Base-by-base conservation (phyloP, 1,140 invertebrate species). In the Drosophila sp. region DNA sequence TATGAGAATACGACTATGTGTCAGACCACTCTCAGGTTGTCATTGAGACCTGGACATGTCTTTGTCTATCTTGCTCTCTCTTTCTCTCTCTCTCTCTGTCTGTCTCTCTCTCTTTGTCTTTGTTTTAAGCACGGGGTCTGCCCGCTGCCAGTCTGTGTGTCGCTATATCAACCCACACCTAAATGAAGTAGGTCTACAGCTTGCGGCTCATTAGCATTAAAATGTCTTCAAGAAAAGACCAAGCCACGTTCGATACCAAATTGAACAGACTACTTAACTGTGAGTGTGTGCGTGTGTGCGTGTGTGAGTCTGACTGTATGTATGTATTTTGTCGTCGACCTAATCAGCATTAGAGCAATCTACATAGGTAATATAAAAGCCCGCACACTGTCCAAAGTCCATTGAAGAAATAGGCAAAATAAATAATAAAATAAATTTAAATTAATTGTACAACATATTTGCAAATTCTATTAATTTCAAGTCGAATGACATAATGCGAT, bases 141-240 rank as follows among this genome's bases (percentile, higher is more conserved):
- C 40, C n/a, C 58, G 58, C 18, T 61, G 59, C 27, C 79, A 80
- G 78, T 76, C 78, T 32, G 62, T 76, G 61, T 76, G 77, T 65
- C 77, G 77, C 78, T 75, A 32, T 29, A 46, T 51, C 83, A 61
- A 51, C 83, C 83, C 79, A 89, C 83, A 89, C 83, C 80, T 67
- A 72, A 69, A 14, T 18, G 59, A 89, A 77, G 83, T 89, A 80
- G 83, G 84, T 89, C 83, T 77, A 66, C 84, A 77, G 80, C 83
- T 89, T 89, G 84, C 73, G 84, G 83, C 83, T 89, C 83, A 89
- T 89, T 89, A 89, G 80, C 83, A 89, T 89, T 89, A 89, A 89
- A 89, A 89, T 89, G 83, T 89, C 83, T 89, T 83, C 70, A 80
- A 89, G 84, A 89, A 89, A 83, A 86, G 80, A 79, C 64, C 69